Base-by-base conservation (phyloP, 2,797 vertebrate species). In the Selene dorsalis region DNA sequence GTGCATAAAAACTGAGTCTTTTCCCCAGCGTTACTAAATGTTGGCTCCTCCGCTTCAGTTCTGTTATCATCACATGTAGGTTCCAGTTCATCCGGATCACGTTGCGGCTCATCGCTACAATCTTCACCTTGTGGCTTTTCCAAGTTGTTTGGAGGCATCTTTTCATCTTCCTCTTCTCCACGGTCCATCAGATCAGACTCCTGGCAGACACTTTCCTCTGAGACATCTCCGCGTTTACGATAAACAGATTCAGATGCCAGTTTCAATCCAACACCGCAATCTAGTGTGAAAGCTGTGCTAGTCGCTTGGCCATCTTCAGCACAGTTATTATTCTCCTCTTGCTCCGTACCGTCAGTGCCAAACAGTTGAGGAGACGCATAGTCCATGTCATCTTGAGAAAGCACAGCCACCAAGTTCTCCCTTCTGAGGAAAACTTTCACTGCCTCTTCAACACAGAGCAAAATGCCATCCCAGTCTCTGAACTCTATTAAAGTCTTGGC, bases 401-500 rank as follows among this genome's bases (percentile, higher is more conserved):
- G 88, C 69, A 96, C 95, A 69, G 94, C 83, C 85, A 96, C 94
- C 85, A 99, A 88, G 79, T 96, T 95, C 88, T 99, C 97, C 86
- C 80, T 95, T 77, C 93, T 94, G 72, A 99, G 93, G 87, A 99
- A 98, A 16, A 41, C 75, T 91, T 95, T 97, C 3, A 99, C 91
- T 48, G 96, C 95, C 89, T 97, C 96, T 72, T 99, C 96, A 69
- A 98, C 2, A 43, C 96, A 97, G 64, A 89, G 70, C 75, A 97
- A 85, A 81, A 97, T 78, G 56, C 88, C 85, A 79, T 97, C 95
- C 98, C 98, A 99, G 81, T 97, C 96, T 90, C 94, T 96, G 89
- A 99, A 99, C 88, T 99, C 98, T 59, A 99, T 96, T 18, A 99
- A 90, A 61, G 96, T 97, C 93, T 99, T 99, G 69, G 96, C 93